A percentile compares a stretch with the other conserved stretches of the same genome.
Conservation (phyloP, 2,113 vertebrate species). For the Oryzias woworae region DNA sequence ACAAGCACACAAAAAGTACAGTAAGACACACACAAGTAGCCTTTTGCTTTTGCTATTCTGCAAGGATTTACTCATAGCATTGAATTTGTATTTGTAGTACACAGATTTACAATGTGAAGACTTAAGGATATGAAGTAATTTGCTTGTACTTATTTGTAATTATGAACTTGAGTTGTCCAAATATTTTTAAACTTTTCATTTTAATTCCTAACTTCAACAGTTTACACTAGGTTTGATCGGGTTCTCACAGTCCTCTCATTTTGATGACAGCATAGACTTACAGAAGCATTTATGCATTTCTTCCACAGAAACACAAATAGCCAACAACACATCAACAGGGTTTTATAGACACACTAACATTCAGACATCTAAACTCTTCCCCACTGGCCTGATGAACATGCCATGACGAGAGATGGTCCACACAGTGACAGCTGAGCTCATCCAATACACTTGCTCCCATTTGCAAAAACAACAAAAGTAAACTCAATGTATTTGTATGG, state of each 20-base stretch:
- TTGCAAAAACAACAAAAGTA: conserved; percentile 6
- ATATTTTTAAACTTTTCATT: conserved; percentile 37
- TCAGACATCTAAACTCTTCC: conserved; percentile 34
- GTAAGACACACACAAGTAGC: conserved; percentile 7
- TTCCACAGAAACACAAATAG: conserved; percentile 9
- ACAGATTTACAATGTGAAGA: conserved; percentile 51
- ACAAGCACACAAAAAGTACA: conserved; percentile 7
- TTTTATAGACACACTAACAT: conserved; percentile 69
- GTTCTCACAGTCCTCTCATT: conserved; percentile 38
- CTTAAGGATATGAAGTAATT: conserved; percentile 1
- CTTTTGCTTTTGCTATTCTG: conserved; percentile 12
- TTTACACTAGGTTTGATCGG: conserved; percentile 64
- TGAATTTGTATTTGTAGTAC: conserved; percentile 36
- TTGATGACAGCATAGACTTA: conserved; percentile 51
- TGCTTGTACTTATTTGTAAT: conserved; percentile 17
- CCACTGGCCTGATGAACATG: conserved; percentile 57
- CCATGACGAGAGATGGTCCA: conserved; percentile 68
- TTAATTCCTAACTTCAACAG: conserved; percentile 64
- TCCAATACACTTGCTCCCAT: conserved; percentile 5
- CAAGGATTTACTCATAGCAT: conserved; percentile 32
- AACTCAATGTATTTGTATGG: conserved; percentile 18
- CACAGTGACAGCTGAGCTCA: conserved; percentile 58
- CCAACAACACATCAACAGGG: conserved; percentile 51
- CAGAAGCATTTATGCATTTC: conserved; percentile 20
- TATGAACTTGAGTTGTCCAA: conserved; percentile 30